Evolutionary conservation across 1,140 invertebrate species (phyloP).

Genomic region (Matsumurasca onukii): DNA sequence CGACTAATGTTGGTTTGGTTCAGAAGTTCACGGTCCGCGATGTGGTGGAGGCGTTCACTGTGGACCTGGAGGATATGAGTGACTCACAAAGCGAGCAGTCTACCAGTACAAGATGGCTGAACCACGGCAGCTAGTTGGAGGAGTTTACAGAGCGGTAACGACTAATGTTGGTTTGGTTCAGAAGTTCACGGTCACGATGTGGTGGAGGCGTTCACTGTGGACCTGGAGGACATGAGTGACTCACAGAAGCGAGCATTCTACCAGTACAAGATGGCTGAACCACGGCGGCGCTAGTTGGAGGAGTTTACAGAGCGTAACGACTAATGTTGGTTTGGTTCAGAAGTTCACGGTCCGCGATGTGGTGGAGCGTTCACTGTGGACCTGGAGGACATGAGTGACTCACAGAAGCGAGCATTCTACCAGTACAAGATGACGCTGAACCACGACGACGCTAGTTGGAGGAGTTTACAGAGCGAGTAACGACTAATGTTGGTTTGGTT

Average conservation of each 20-base stretch:
- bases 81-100: conserved; percentile 54
- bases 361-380: conserved; percentile 52
- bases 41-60: conserved; percentile 51
- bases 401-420: conserved; percentile 52
- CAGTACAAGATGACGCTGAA: conserved; percentile 64
- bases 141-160: conserved; percentile 64
- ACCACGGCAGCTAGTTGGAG: conserved; percentile 66
- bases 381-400: conserved; percentile 55
- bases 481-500: too few relatives aligned
- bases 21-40: conserved; percentile 50
- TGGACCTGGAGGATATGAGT: conserved; percentile 55
- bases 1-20: too few relatives aligned
- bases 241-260: conserved; percentile 53
- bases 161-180: too few relatives aligned
- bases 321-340: too few relatives aligned
- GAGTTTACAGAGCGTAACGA: conserved; percentile 61
- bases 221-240: conserved; percentile 56
- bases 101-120: conserved; percentile 59
- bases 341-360: conserved; percentile 50
- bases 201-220: conserved; percentile 51
- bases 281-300: conserved; percentile 65
- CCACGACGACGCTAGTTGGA: conserved; percentile 64
- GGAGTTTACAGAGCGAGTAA: conserved; percentile 63
- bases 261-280: conserved; percentile 64
- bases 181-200: conserved; percentile 51